Evolutionary conservation across 2,797 vertebrate genomes (phyloP), one percentile per base, ranked within the genome.

Genomic region (Squalus acanthias): DNA sequence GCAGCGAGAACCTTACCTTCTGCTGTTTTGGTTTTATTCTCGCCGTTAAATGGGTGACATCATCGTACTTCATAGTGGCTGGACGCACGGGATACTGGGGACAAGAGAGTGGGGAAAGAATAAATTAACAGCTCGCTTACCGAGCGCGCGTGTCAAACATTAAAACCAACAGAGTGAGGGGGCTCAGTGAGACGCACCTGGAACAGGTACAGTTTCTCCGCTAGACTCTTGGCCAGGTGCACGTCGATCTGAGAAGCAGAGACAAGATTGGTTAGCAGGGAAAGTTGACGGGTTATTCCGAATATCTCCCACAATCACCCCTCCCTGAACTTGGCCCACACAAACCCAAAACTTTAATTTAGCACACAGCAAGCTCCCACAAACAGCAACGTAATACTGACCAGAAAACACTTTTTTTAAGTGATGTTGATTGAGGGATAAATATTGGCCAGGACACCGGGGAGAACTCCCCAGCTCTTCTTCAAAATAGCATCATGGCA

Each of bases 11-110:
- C 85, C 96, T 57, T 96, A 99, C 99, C 98, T 98, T 99, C 97
- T 99, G 99, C 97, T 99, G 99, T 97, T 99, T 99, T 96, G 99
- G 99, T 97, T 99, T 99, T 98, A 99, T 99, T 97, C 98, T 99
- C 3, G 99, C 99, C 1, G 98, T 97, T 69, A 99, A 97, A 97
- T 99, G 99, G 7, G 98, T 98, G 96, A 99, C 98, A 39, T 99
- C 98, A 96, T 99, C 98, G 0, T 99, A 99, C 0, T 98, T 99
- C 99, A 99, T 99, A 50, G 97, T 98, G 94, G 98, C 98, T 2
- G 99, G 99, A 94, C 99, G 98, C 96, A 99, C 99, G 1, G 99
- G 99, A 96, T 99, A 99, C 99, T 99, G 97, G 1, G 96, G 96
- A 96, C 96, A 33, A 96, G 96, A 96, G 53, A 57, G 93, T 6